Base-by-base conservation (phyloP, 1,140 invertebrate species). In the Radopholus similis region DNA sequence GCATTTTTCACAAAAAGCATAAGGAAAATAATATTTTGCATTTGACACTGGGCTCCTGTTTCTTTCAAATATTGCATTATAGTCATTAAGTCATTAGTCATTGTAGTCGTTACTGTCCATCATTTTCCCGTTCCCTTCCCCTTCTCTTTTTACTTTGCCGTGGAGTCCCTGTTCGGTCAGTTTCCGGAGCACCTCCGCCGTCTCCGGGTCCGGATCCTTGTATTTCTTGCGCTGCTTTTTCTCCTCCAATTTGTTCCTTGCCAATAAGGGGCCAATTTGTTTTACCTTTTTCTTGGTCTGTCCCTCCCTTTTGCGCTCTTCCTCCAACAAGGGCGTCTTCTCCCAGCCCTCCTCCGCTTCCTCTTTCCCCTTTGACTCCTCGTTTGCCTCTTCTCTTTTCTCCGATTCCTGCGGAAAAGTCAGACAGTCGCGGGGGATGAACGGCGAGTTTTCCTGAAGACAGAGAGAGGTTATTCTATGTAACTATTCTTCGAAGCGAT, bases 141-240 rank as follows among this genome's bases (percentile, higher is more conserved):
- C n/a, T n/a, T n/a, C n/a, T n/a, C n/a, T n/a, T n/a, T 51, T 18
- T 51, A 21, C 47, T 28, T 73, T 73, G 5, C 72, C 72, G 40
- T 73, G 72, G 13, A 76, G 26, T n/a, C 72, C 73, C 15, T 38
- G 57, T 28, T 76, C 60, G 9, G 32, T 44, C 15, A 73, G 35
- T 44, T 73, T 55, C 18, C 71, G 64, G 11, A 73, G 21, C 9
- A 35, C 56, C 28, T 76, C 55, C n/a, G 47, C 66, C 28, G 65
- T 70, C 32, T 66, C 68, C 49, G 58, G 58, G 49, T 62, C 58
- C 28, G 58, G 38, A 28, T 62, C 58, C 44, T 62, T 62, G 32
- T 30, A 62, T 49, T 62, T 30, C 32, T 62, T 62, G 34, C 58
- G 58, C 32, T 18, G n/a, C n/a, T 47, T 62, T 13, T 42, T 62